Conservation (phyloP, 2,797 vertebrate genomes). For the Cuculus canorus region DNA sequence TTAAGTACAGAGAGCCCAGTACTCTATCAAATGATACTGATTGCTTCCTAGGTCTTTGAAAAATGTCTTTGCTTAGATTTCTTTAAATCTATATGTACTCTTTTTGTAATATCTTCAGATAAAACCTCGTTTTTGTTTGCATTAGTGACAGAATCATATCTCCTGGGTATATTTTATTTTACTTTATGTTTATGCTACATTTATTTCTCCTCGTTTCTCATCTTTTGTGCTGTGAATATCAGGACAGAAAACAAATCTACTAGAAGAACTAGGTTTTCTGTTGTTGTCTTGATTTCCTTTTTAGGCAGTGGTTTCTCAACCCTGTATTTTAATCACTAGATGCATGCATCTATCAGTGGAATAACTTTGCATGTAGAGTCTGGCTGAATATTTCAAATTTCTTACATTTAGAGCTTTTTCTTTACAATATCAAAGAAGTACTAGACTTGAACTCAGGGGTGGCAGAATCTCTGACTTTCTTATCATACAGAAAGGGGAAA, state of each 20-base stretch:
- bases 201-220: neutral
- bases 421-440: neutral
- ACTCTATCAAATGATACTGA: neutral
- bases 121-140: neutral
- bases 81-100: neutral
- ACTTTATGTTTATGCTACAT: neutral
- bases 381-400: neutral
- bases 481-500: neutral
- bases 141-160: neutral
- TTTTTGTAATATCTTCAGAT: neutral
- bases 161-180: neutral
- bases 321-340: neutral
- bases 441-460: neutral
- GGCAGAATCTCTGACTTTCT: neutral
- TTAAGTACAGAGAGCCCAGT: neutral
- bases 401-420: neutral
- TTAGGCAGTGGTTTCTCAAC: neutral
- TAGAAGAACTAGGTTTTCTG: neutral
- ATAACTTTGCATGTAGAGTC: neutral
- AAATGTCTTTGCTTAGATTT: neutral
- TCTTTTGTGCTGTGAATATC: neutral
- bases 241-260: neutral
- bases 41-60: neutral
- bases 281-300: neutral
- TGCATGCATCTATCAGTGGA: neutral